Conservation (phyloP, 2,113 vertebrate genomes). For the Athene noctua region DNA sequence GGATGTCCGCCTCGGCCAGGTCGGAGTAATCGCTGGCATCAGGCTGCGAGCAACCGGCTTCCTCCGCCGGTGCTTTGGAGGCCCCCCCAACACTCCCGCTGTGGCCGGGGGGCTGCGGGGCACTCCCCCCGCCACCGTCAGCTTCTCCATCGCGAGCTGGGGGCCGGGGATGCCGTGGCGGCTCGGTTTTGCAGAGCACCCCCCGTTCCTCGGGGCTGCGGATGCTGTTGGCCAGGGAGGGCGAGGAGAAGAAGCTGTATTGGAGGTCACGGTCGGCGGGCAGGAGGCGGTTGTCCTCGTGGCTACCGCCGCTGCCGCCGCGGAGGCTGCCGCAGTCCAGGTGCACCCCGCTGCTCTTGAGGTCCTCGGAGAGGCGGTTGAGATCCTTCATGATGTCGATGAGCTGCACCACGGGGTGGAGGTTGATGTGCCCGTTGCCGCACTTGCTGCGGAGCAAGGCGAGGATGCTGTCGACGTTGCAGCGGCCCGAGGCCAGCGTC, state of each 20-base stretch:
- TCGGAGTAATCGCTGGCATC: conserved; percentile 73
- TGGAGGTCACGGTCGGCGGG: conserved; percentile 77
- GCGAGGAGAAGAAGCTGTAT: conserved; percentile 86
- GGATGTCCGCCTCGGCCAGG: conserved; percentile 77
- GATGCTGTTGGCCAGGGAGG: conserved; percentile 89
- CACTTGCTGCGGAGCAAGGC: conserved; percentile 71
- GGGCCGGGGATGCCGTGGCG: conserved; percentile 55
- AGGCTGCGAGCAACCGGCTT: conserved; percentile 62
- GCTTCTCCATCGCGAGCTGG: conserved; percentile 29
- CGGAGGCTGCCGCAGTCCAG: conserved; percentile 82
- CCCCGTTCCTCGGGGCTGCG: conserved; percentile 84
- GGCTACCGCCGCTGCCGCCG: conserved; percentile 12
- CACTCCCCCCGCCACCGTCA: conserved; percentile 42
- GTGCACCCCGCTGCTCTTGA: conserved; percentile 86
- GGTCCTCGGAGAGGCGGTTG: conserved; percentile 89
- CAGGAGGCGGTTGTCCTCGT: conserved; percentile 63
- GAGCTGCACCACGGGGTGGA: conserved; percentile 81
- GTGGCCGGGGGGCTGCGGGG: conserved; percentile 59
- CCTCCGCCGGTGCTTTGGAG: conserved; percentile 21
- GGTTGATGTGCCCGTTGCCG: conserved; percentile 80
- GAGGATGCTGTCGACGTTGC: conserved; percentile 69
- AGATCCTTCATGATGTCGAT: conserved; percentile 87
- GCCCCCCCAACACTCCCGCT: not conserved
- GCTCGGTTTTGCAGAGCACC: conserved; percentile 67
- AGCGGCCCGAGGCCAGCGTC: conserved; percentile 66